Evolutionary conservation across 2,113 vertebrate species (phyloP).

Genomic region (Sphyrna mokarran): DNA sequence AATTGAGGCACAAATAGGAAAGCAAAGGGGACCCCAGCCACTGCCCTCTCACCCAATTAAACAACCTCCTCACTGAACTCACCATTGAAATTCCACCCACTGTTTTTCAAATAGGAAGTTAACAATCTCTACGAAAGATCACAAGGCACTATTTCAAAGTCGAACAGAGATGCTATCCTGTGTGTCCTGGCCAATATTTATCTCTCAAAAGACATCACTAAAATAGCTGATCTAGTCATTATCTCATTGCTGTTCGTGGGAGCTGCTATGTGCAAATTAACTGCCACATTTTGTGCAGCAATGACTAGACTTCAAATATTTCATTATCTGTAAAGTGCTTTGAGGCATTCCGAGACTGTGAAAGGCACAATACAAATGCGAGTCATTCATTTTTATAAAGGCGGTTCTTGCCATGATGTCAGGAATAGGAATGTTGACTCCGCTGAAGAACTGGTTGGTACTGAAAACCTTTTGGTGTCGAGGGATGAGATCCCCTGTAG

Average conservation of each 20-base stretch:
- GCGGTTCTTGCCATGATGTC: slow-evolving; percentile 24
- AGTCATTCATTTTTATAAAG: not conserved
- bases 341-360: not conserved
- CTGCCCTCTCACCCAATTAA: not conserved
- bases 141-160: not conserved
- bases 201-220: not conserved
- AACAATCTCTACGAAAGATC: not conserved
- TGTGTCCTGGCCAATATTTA: not conserved
- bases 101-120: not conserved
- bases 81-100: not conserved
- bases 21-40: too few species aligned
- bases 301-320: not conserved
- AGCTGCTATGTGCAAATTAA: not conserved
- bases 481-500: slow-evolving; percentile 35
- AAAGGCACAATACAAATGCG: not conserved
- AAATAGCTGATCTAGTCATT: not conserved
- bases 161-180: not conserved
- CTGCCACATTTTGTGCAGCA: not conserved
- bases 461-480: slow-evolving; percentile 35
- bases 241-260: not conserved
- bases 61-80: not conserved
- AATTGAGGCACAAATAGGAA: not conserved
- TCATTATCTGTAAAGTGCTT: not conserved
- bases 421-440: slow-evolving; percentile 30
- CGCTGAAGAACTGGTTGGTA: slow-evolving; percentile 38